Evolutionary conservation across 30 jellyfish, hydroid and myxozoan species (phyloP), one percentile per base, ranked within the genome.

Genomic region (Catostylus mosaicus): DNA sequence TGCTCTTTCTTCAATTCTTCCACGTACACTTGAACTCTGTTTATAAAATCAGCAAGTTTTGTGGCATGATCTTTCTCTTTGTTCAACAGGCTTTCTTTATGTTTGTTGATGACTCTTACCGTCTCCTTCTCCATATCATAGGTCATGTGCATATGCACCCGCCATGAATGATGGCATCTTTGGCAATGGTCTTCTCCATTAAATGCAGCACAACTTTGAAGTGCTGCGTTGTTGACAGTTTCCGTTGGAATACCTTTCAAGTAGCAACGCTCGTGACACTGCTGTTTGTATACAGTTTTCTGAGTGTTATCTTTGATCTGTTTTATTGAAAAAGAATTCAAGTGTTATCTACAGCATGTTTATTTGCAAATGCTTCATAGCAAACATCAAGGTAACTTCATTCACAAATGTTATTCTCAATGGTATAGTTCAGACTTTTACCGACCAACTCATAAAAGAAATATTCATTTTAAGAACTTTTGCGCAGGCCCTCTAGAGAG

Each of bases 71-170:
- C 71, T 31, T 66, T 3, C 20, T 50, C 50, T 26, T 67, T 29
- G 77, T 50, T 23, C 33, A 82, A 68, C n/a, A 67, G 75, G 2
- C 20, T 14, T 12, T 82, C 35, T 19, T 10, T 37, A 30, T 51
- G 31, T 24, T 82, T 67, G 68, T 82, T 86, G 30, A 82, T 67
- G 9, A 82, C 92, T 23, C 92, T 18, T 64, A 22, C 74, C 19
- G 54, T 52, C 24, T 22, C 54, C 35, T 43, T 31, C 78, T 82
- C 78, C 68, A 82, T 47, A 29, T 82, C 92, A 32, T 82, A 82
- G 0, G 92, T 67, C 85, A 82, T 66, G 32, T 82, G 92, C 92
- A 82, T 82, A 31, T 82, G 92, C 32, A 66, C 69, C 29, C 46
- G 51, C 92, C 92, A 82, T 52, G 92, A 82, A 50, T 82, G 92